Conservation (phyloP, 2,888 invertebrate species). For the Escarpia spicata region DNA sequence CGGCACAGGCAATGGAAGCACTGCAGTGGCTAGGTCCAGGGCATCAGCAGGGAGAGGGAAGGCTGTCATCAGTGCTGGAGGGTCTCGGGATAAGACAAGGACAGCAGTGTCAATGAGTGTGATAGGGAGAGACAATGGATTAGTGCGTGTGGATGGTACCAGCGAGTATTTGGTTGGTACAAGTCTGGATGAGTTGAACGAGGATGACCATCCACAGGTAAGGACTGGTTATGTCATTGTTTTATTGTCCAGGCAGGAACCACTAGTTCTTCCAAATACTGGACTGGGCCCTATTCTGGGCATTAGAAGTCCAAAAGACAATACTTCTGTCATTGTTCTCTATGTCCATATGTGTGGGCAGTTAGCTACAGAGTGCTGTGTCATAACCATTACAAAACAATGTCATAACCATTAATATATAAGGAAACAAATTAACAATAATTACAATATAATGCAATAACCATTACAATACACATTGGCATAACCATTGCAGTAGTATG, state of each 20-base stretch:
- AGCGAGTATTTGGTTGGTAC: neutral
- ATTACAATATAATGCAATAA: too few relatives aligned
- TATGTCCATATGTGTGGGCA: too few relatives aligned
- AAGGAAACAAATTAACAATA: too few relatives aligned
- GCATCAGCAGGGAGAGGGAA: neutral
- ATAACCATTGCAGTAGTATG: too few relatives aligned
- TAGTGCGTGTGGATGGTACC: neutral
- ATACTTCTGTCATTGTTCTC: too few relatives aligned
- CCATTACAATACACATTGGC: too few relatives aligned
- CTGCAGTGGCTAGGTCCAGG: neutral
- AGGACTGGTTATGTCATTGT: neutral
- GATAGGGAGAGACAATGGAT: neutral
- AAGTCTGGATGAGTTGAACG: neutral
- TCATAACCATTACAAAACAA: neutral
- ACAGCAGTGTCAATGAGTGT: neutral
- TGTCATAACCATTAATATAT: neutral
- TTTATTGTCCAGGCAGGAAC: neutral
- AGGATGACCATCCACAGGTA: conserved; percentile 6
- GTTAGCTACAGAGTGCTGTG: neutral
- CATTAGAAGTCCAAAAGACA: too few relatives aligned
- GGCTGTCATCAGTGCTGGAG: neutral
- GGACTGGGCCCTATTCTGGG: too few relatives aligned
- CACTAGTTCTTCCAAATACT: neutral
- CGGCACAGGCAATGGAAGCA: neutral
- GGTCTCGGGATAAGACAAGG: neutral